Evolutionary conservation across 2,113 vertebrate genomes (phyloP).

Genomic region (Typhlomys cinereus): DNA sequence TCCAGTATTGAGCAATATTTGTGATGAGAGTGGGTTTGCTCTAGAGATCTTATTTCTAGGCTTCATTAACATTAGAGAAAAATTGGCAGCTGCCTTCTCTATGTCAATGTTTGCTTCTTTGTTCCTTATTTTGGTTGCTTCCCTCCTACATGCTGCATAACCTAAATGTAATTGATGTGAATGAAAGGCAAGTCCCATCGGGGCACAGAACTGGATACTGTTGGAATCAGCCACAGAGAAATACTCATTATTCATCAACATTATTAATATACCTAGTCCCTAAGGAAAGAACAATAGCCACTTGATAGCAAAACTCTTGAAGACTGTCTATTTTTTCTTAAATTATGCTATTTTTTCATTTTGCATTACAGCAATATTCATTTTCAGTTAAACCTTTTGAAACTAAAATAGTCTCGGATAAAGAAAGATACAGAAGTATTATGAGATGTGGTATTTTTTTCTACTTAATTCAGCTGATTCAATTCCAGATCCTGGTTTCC

Average conservation of each 20-base stretch:
- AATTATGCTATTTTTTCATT: neutral
- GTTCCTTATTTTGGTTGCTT: neutral
- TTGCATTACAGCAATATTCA: neutral
- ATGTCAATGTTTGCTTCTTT: neutral
- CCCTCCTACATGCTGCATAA: neutral
- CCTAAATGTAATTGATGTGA: neutral
- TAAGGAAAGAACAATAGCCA: neutral
- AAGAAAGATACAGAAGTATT: neutral
- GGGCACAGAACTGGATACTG: neutral
- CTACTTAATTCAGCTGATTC: neutral
- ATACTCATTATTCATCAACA: neutral
- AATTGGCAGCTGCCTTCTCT: neutral
- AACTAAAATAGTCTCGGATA: neutral
- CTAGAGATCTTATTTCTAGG: neutral
- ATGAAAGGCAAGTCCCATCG: neutral
- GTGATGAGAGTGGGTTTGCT: neutral
- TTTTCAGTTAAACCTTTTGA: neutral
- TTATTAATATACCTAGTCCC: neutral
- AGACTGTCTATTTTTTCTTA: neutral
- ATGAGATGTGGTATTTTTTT: neutral
- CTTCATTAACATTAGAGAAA: neutral
- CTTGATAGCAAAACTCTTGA: neutral
- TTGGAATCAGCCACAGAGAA: neutral
- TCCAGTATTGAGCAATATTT: neutral
- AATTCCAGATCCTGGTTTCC: neutral